Evolutionary conservation across 2,888 invertebrate species (phyloP).

Genomic region (Ichneumon xanthorius): DNA sequence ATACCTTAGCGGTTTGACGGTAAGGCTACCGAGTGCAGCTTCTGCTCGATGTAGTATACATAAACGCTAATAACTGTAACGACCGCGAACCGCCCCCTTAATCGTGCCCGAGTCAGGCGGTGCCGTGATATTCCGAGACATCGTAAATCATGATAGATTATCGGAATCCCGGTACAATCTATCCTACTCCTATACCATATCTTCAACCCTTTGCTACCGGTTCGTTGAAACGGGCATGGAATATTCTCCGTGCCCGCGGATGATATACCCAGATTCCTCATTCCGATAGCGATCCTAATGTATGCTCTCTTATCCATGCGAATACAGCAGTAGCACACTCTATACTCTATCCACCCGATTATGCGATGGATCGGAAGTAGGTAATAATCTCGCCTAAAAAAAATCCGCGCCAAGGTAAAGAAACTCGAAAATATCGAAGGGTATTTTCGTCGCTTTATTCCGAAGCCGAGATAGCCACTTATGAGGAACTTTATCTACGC

Average conservation of each 20-base stretch:
- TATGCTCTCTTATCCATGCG: neutral
- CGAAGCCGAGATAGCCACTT: neutral
- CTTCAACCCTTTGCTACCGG: slow-evolving; percentile 28
- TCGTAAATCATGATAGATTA: slow-evolving; percentile 75
- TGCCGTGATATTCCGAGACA: slow-evolving; percentile 72
- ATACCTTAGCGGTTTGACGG: slow-evolving; percentile 33
- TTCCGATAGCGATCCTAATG: neutral
- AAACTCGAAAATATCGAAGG: too few species aligned
- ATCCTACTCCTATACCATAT: slow-evolving; percentile 18
- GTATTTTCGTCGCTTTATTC: neutral
- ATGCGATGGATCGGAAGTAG: neutral
- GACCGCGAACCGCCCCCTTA: slow-evolving; percentile 66
- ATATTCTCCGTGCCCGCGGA: slow-evolving; percentile 28
- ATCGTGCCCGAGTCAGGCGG: slow-evolving; percentile 72
- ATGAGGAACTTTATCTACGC: neutral
- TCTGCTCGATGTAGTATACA: slow-evolving; percentile 42
- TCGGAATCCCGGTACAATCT: slow-evolving; percentile 64
- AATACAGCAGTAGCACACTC: neutral
- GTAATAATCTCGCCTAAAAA: neutral
- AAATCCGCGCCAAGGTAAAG: neutral
- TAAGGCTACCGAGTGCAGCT: slow-evolving; percentile 17
- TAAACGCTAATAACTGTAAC: slow-evolving; percentile 70
- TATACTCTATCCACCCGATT: neutral
- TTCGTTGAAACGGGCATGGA: slow-evolving; percentile 28
- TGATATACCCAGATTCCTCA: slow-evolving; percentile 19